phyloP scores from a whole-genome alignment of 1,140 invertebrate species.

The Lutraria rhynchaena region DNA sequence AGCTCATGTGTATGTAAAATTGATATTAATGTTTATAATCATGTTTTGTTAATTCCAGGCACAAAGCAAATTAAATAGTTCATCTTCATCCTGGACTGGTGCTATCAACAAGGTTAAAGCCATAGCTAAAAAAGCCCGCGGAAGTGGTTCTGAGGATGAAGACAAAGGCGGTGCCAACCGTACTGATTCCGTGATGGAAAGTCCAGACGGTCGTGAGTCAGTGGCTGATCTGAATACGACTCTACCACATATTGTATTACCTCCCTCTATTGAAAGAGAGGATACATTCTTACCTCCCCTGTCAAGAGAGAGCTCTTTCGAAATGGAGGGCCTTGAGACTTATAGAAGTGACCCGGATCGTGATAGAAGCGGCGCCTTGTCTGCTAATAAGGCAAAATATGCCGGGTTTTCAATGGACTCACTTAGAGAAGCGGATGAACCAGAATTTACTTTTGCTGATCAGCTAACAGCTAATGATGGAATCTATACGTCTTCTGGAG shows the following conservation, averaged over 20 bases:
- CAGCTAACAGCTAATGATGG: background rate
- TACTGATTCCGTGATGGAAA: no score
- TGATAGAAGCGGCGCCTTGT: background rate
- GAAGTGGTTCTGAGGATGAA: no score
- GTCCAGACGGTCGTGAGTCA: no score
- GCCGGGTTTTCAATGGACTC: slow-evolving; percentile 11
- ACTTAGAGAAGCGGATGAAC: background rate
- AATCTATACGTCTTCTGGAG: no score
- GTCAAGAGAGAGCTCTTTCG: slow-evolving; percentile 1
- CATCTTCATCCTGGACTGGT: background rate
- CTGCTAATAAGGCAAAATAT: background rate
- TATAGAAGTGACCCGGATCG: background rate
- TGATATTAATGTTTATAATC: background rate
- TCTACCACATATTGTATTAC: no score
- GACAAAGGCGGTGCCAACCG: no score
- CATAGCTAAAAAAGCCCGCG: background rate
- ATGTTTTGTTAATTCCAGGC: slow-evolving; percentile 4
- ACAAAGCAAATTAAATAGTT: slow-evolving; percentile 13
- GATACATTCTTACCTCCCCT: background rate
- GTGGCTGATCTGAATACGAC: no score
- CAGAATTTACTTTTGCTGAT: background rate
- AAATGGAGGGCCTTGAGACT: background rate
- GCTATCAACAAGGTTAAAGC: slow-evolving; percentile 22
- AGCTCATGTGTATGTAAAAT: no score
- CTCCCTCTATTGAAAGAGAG: no score